Evolutionary conservation across 2,888 invertebrate genomes (phyloP), one percentile per base, ranked within the genome.

Genomic region (Neocrepidodera transversa): DNA sequence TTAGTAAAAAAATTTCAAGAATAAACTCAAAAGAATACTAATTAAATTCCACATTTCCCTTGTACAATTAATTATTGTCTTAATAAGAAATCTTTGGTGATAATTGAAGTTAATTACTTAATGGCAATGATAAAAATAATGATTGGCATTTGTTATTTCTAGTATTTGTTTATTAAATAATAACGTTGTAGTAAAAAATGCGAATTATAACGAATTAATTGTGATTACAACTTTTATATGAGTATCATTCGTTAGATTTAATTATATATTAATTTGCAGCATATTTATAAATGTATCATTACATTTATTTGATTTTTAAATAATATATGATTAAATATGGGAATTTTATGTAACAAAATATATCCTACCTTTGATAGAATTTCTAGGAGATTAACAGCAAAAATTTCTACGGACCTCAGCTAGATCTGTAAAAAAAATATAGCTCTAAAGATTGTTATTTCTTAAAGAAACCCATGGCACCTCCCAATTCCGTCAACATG

Each of bases 101-200:
- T 32, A 32, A 32, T 32, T n/a, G 8, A 38, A 17, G 16, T 10
- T 17, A 38, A 38, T 38, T 17, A 8, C 26, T 18, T 38, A n/a
- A 36, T 45, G 54, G 11, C 32, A 54, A 54, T 55, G 45, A 54
- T 54, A 45, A 49, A 54, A 59, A 58, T 49, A 43, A 45, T 59
- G 38, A 59, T 59, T 50, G 45, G 17, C 45, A 52, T 58, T 51
- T 16, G 26, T 17, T 1, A 17, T 47, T 51, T 45, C 38, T 48
- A 42, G 18, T 55, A 55, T 55, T 55, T 55, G 55, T 55, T 55
- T 48, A 3, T 55, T 11, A 38, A 42, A 45, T 20, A 20, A 45
- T 28, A 17, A 26, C 14, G 18, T 48, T 55, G 35, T 23, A 28
- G 47, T 55, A 16, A 38, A 17, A 38, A 38, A 38, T 2, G 17